Evolutionary conservation across 2,113 vertebrate genomes (phyloP).

Genomic region (Ctenomys sociabilis): DNA sequence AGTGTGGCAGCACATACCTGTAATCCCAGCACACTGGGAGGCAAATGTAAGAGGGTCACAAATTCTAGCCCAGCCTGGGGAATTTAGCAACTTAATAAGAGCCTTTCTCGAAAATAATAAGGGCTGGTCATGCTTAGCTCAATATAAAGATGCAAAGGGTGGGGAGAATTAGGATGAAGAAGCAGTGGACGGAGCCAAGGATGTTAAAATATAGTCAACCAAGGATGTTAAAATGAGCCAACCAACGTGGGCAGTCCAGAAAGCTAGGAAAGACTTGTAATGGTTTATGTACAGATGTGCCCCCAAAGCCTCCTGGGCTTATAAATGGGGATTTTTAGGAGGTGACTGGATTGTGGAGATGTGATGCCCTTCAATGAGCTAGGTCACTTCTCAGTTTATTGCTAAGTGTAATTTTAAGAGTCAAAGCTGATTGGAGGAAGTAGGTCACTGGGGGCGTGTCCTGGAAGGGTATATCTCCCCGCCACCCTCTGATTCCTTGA

Average conservation of each 20-base stretch:
- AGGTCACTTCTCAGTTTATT: background rate
- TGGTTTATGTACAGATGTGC: background rate
- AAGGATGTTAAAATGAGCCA: background rate
- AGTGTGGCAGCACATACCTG: background rate
- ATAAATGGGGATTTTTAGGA: background rate
- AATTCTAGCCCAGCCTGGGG: background rate
- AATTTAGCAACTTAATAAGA: background rate
- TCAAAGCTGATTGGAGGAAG: background rate
- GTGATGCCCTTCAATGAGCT: background rate
- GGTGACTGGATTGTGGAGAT: background rate
- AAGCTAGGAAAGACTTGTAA: background rate
- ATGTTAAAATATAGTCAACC: background rate
- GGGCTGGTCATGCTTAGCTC: background rate
- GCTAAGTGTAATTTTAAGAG: background rate
- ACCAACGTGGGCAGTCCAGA: background rate
- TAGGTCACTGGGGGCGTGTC: background rate
- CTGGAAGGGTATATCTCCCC: background rate
- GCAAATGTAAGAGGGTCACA: background rate
- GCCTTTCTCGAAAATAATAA: background rate
- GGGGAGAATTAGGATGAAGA: background rate
- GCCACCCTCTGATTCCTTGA: background rate
- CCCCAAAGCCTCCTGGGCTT: background rate
- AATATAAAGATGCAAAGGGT: too few species aligned
- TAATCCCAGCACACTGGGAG: background rate
- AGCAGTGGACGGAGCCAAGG: background rate